Evolutionary conservation across 1,140 invertebrate genomes (phyloP), one percentile per base, ranked within the genome.

Genomic region (Matsumurasca onukii): DNA sequence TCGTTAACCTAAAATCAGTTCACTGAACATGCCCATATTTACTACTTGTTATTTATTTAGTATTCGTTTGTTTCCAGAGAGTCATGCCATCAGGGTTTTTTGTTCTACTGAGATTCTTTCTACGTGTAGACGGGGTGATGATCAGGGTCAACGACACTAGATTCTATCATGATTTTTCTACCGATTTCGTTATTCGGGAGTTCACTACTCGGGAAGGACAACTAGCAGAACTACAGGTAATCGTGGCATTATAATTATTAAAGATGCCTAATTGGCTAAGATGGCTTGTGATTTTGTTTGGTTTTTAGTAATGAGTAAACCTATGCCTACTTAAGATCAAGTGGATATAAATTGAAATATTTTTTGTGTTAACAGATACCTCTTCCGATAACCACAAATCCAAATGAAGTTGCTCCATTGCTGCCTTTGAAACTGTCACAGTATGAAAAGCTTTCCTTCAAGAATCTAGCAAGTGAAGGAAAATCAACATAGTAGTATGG

Each of bases 1-100:
- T n/a, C n/a, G n/a, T n/a, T n/a, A n/a, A n/a, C n/a, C n/a, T n/a
- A n/a, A n/a, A n/a, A n/a, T n/a, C n/a, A n/a, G n/a, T n/a, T n/a
- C n/a, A n/a, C n/a, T n/a, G n/a, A n/a, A n/a, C n/a, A n/a, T n/a
- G n/a, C n/a, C n/a, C n/a, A n/a, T n/a, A n/a, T n/a, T n/a, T n/a
- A n/a, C n/a, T n/a, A n/a, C n/a, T n/a, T n/a, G n/a, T n/a, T n/a
- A n/a, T n/a, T n/a, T n/a, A n/a, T n/a, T n/a, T n/a, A n/a, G n/a
- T n/a, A n/a, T n/a, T n/a, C n/a, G n/a, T n/a, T n/a, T n/a, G n/a
- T n/a, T n/a, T n/a, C n/a, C 82, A 98, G 93, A 86, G 98, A 76
- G 94, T 97, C 0, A 99, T 99, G 97, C 93, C 93, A 0, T 88
- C 86, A 30, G 91, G 92, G 74, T 97, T 97, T 82, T 98, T 97